Base-by-base conservation (phyloP, 2,113 vertebrate genomes). In the Daubentonia madagascariensis region DNA sequence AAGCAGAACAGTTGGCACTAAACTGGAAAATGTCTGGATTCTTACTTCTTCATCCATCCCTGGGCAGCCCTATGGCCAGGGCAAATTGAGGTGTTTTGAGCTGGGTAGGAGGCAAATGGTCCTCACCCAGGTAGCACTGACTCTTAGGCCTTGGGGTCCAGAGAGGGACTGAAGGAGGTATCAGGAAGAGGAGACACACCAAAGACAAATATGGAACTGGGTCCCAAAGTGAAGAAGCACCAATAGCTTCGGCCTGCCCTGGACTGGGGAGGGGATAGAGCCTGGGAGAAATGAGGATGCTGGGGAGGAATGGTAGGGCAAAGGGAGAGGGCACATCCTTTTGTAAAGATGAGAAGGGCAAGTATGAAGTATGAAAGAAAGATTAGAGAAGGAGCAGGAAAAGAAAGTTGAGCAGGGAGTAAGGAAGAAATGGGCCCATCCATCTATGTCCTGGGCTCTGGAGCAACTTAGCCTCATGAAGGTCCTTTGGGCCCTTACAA, bases 151-250 rank as follows among this genome's bases (percentile, higher is more conserved):
- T 92, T 68, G 75, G 79, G 70, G 86, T 73, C 63, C 59, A 80
- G 92, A 80, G 67, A 96, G 32, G 61, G 70, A 76, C 65, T 80
- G 80, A 80, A 93, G 85, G 92, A 91, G 23, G 67, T 37, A 12
- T 96, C 54, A 35, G 91, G 59, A 92, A 92, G 81, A 94, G 88
- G 80, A 93, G 67, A 93, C 79, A 97, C 72, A 96, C 50, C 57
- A 89, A 96, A 95, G 91, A 96, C 96, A 98, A 94, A 98, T 72
- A 92, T 93, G 92, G 93, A 96, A 92, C 96, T 97, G 89, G 98
- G 97, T 98, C 98, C 98, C 98, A 4, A 90, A 97, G 72, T 97
- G 94, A 98, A 97, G 87, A 98, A 98, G 98, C 98, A 98, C 98
- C 98, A 98, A 91, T 95, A 96, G 68, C 85, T 92, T 87, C 5